Evolutionary conservation across 2,113 vertebrate species (phyloP).

Genomic region (Dicentrarchus labrax): DNA sequence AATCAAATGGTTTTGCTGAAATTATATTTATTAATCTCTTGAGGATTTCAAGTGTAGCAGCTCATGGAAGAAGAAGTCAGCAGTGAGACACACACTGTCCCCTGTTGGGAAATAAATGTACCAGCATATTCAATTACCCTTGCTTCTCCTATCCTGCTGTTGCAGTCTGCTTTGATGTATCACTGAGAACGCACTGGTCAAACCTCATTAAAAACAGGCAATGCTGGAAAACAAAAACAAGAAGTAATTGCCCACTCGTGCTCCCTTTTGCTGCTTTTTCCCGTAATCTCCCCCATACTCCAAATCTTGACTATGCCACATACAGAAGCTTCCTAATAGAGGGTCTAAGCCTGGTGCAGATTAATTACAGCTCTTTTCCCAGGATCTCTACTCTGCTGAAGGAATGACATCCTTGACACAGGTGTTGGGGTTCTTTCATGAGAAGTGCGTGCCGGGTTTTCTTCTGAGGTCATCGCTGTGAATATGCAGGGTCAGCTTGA

Average conservation of each 20-base stretch:
- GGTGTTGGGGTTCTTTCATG: conserved; percentile 15
- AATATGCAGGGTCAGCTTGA: conserved; percentile 46
- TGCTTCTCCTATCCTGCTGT: conserved; percentile 50
- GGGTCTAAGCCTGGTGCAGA: conserved; percentile 39
- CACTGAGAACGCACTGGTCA: conserved; percentile 68
- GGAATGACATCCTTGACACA: conserved; percentile 61
- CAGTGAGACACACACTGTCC: conserved; percentile 50
- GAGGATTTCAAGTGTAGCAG: conserved; percentile 36
- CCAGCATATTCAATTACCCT: conserved; percentile 72
- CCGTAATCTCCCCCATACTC: conserved; percentile 35
- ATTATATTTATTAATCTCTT: conserved; percentile 43
- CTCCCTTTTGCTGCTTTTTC: conserved; percentile 58
- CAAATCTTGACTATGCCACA: conserved; percentile 31
- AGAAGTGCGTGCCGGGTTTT: conserved; percentile 29
- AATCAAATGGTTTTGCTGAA: conserved; percentile 44
- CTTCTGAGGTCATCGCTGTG: conserved; percentile 41
- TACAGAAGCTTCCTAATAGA: conserved; percentile 35
- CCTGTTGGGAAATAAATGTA: conserved; percentile 75
- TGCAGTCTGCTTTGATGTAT: conserved; percentile 70
- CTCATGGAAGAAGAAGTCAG: conserved; percentile 34
- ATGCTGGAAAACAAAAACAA: conserved; percentile 78
- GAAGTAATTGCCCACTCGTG: conserved; percentile 70
- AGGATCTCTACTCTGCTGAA: conserved; percentile 33
- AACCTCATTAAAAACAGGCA: conserved; percentile 76
- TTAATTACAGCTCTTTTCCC: conserved; percentile 61